Base-by-base conservation (phyloP, 2,888 invertebrate species). In the Conchocele bisecta region DNA sequence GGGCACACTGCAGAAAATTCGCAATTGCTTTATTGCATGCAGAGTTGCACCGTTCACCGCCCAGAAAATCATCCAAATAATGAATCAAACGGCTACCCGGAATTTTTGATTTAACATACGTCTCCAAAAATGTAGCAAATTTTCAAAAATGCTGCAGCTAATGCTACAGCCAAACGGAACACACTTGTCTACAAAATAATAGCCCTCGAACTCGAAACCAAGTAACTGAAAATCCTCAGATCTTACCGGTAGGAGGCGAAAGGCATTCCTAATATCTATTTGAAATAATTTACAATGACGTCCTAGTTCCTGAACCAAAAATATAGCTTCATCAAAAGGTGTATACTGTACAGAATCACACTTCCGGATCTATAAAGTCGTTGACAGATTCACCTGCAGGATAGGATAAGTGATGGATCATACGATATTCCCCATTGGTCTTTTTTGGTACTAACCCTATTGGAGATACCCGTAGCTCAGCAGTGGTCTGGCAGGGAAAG, bases 281-380 rank as follows among this genome's bases (percentile, higher is more conserved):
- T 64, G 67, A 42, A 58, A 63, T 31, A 60, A 20, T 17, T 53
- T 20, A 33, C 65, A 60, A 28, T 61, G 58, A 29, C 22, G 26
- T 0, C 72, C 78, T 13, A 72, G 20, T 7, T 37, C 11, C 48
- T 71, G 68, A 15, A 75, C 39, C 44, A 79, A 54, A 1, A 26
- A 2, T 11, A 75, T 37, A 11, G 75, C 75, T 13, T 58, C 53
- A 33, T 75, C 78, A 54, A 75, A 71, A 37, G 50, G 58, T 24
- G 75, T 66, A 39, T 72, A 75, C 15, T 78, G 53, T 1, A 78
- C 75, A 3, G 65, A 46, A 39, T 58, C 54, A 13, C 60, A n/a
- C 2, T 22, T 35, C 26, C 3, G 57, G 54, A 31, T 73, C 66
- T 29, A 74, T 77, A 17, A 11, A 56, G 20, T 70, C 56, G 42